phyloP scores from a whole-genome alignment of 1,140 invertebrate genomes.

The Neodiprion lecontei region DNA sequence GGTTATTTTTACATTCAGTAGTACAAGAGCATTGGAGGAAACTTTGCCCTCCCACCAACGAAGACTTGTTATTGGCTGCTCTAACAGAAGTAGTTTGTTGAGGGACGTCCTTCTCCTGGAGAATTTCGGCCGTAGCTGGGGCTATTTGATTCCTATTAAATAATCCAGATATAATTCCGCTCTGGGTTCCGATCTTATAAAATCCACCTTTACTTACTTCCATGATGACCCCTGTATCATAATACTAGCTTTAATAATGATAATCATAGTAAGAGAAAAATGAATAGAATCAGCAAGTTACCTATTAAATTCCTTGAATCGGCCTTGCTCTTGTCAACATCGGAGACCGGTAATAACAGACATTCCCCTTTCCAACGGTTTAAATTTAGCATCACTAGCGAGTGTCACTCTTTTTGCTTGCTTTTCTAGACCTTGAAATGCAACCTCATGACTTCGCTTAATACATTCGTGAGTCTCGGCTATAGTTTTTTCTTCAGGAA shows the following conservation, averaged over 20 bases:
- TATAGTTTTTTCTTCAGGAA: conserved; percentile 7
- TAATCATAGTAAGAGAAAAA: too few species aligned
- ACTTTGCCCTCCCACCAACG: conserved; percentile 2
- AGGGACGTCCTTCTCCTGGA: neutral
- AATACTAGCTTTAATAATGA: too few species aligned
- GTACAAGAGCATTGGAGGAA: conserved; percentile 3
- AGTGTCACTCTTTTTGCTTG: neutral
- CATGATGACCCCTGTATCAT: too few species aligned
- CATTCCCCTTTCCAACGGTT: too few species aligned
- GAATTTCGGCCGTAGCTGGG: conserved; percentile 1
- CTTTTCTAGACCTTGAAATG: neutral
- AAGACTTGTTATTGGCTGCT: conserved; percentile 4
- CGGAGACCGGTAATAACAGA: too few species aligned
- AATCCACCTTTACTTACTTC: too few species aligned
- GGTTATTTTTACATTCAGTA: conserved; percentile 8
- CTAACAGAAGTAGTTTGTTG: conserved; percentile 1
- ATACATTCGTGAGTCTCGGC: neutral
- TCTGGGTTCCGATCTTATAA: neutral
- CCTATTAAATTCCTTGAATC: too few species aligned
- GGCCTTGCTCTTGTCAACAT: too few species aligned
- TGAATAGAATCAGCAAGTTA: too few species aligned
- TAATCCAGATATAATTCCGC: neutral
- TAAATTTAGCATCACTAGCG: neutral
- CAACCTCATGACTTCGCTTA: conserved; percentile 7
- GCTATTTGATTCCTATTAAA: neutral